phyloP scores from a whole-genome alignment of 2,113 vertebrate genomes.

The Oreochromis tanganicae region DNA sequence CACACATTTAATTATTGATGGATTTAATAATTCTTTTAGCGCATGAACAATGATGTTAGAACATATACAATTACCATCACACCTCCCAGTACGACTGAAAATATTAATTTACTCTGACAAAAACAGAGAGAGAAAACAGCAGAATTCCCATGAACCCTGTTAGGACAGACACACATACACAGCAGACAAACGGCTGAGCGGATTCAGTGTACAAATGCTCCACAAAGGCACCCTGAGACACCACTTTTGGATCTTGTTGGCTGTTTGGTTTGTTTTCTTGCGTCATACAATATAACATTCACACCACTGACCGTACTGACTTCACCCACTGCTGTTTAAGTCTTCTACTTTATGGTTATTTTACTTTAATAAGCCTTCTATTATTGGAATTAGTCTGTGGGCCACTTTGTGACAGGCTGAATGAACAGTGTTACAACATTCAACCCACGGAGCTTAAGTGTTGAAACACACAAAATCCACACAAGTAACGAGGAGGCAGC shows the following conservation, averaged over 20 bases:
- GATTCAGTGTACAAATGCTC: not conserved
- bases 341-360: not conserved
- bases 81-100: not conserved
- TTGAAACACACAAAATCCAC: not conserved
- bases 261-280: not conserved
- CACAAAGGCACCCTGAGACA: not conserved
- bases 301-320: not conserved
- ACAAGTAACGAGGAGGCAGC: not conserved
- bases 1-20: not conserved
- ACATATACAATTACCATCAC: not conserved
- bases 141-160: not conserved
- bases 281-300: not conserved
- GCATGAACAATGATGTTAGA: not conserved
- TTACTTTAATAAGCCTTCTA: not conserved
- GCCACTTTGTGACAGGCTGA: not conserved
- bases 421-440: rapidly evolving
- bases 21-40: not conserved
- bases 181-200: not conserved
- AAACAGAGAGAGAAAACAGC: not conserved
- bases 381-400: not conserved
- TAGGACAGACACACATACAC: rapidly evolving
- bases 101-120: not conserved
- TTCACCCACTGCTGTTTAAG: rapidly evolving
- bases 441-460: not conserved
- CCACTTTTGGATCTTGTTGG: not conserved